Percentiles rank a stretch among this genome's conserved stretches.
Evolutionary conservation across 2,113 vertebrate species (phyloP).

Genomic region (Apodemus sylvaticus): DNA sequence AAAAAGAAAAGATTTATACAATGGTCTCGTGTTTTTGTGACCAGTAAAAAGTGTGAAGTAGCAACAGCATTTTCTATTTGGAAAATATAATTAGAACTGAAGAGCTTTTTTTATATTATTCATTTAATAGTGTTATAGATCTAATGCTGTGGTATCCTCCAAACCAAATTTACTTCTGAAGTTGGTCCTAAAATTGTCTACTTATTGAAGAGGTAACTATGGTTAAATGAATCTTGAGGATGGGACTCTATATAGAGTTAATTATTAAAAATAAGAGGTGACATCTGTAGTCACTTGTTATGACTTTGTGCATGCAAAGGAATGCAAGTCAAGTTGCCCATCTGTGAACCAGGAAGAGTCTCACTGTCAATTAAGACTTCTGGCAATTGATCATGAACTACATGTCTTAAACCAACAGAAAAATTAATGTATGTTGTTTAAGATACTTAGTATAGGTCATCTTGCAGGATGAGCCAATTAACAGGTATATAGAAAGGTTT

Average conservation of each 20-base stretch:
- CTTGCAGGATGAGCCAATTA: neutral
- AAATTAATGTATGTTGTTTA: neutral
- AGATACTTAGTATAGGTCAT: neutral
- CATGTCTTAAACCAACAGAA: neutral
- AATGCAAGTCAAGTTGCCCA: neutral
- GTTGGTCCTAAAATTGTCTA: neutral
- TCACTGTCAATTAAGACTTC: neutral
- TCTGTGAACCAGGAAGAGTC: neutral
- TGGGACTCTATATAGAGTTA: neutral
- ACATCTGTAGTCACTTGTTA: neutral
- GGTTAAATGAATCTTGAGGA: neutral
- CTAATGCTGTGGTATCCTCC: neutral
- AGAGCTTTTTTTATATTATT: neutral
- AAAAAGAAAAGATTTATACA: neutral
- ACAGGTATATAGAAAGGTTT: neutral
- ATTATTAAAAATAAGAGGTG: neutral
- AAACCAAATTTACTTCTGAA: neutral
- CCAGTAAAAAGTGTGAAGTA: neutral
- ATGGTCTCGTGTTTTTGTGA: neutral
- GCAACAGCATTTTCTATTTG: neutral
- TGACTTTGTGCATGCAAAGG: neutral
- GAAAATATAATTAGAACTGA: neutral
- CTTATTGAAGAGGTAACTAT: neutral
- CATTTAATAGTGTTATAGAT: neutral
- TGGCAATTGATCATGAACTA: neutral